Percentiles rank a stretch among this genome's conserved stretches.
Evolutionary conservation across 2,888 invertebrate species (phyloP).

Genomic region (Icerya purchasi): DNA sequence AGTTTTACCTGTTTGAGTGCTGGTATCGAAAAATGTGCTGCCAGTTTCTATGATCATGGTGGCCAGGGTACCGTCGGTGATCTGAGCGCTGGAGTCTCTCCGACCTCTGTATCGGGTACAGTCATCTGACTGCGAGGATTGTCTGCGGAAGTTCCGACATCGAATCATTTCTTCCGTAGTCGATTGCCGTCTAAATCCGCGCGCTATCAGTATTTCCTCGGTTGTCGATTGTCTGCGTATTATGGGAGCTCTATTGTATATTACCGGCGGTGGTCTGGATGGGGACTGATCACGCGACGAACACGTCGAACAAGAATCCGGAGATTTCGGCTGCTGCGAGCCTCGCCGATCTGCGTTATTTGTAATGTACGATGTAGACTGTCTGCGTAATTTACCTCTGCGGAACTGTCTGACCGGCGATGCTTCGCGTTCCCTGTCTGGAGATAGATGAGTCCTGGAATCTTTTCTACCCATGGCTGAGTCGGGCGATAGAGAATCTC

Average conservation of each 20-base stretch:
- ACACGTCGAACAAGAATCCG: slow-evolving; percentile 39
- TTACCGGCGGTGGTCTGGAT: slow-evolving; percentile 22
- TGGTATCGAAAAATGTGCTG: slow-evolving; percentile 77
- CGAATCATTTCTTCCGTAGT: slow-evolving; percentile 86
- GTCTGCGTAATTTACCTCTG: slow-evolving; percentile 46
- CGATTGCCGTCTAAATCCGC: slow-evolving; percentile 71
- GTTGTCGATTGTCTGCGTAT: slow-evolving; percentile 74
- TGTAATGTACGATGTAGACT: slow-evolving; percentile 33
- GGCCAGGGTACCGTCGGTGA: slow-evolving; percentile 72
- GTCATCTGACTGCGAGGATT: slow-evolving; percentile 75
- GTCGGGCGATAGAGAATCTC: slow-evolving; percentile 76
- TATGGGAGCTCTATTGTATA: slow-evolving; percentile 36
- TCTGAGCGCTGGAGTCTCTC: slow-evolving; percentile 70
- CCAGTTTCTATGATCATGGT: slow-evolving; percentile 86
- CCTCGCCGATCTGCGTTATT: slow-evolving; percentile 16
- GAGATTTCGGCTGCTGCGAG: slow-evolving; percentile 26
- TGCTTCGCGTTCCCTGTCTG: slow-evolving; percentile 54
- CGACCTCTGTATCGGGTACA: slow-evolving; percentile 36
- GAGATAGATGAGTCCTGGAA: slow-evolving; percentile 44
- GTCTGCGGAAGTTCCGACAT: slow-evolving; percentile 71
- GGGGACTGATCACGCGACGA: slow-evolving; percentile 73
- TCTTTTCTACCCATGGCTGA: slow-evolving; percentile 49
- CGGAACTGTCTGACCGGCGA: slow-evolving; percentile 52
- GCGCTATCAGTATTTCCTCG: slow-evolving; percentile 72
- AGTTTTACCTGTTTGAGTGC: slow-evolving; percentile 82